Percentiles rank a stretch among this genome's conserved stretches.
phyloP scores from a whole-genome alignment of 2,113 vertebrate species.

The Eulacestoma nigropectus region DNA sequence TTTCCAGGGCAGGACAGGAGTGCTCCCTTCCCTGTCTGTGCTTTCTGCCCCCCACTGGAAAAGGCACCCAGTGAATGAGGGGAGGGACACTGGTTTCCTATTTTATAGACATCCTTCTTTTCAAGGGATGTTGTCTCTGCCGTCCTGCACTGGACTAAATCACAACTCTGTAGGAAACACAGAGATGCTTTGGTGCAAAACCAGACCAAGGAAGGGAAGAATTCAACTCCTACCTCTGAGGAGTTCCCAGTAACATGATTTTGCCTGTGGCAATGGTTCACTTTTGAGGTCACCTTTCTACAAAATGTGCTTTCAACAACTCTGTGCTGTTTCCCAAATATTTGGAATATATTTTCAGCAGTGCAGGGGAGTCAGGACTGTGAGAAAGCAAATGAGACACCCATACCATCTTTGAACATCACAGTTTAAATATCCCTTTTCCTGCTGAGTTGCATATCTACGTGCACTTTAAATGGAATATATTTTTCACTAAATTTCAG shows the following conservation, averaged over 20 bases:
- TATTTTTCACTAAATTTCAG: background rate
- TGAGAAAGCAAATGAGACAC: background rate
- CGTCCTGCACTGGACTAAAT: background rate
- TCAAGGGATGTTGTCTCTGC: background rate
- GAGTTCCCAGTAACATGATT: background rate
- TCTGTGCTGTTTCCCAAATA: background rate
- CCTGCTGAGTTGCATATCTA: background rate
- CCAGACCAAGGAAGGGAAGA: background rate
- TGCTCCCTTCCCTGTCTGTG: background rate
- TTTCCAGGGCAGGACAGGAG: background rate
- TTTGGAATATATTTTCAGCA: background rate
- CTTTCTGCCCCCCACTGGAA: background rate
- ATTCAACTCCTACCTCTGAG: background rate
- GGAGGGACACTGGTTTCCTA: background rate
- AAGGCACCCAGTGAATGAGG: background rate
- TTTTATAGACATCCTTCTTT: background rate
- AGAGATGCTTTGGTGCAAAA: background rate
- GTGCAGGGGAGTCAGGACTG: background rate
- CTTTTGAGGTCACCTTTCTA: slow-evolving; percentile 22
- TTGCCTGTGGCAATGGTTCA: background rate
- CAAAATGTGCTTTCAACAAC: background rate
- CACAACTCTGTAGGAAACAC: background rate
- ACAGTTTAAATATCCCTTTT: background rate
- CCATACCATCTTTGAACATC: background rate
- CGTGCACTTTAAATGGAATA: background rate